These are phyloP conservation scores for Streptopelia turtur DNA, from an alignment of 2,797 vertebrate species.

Conservation along the genomic window DNA sequence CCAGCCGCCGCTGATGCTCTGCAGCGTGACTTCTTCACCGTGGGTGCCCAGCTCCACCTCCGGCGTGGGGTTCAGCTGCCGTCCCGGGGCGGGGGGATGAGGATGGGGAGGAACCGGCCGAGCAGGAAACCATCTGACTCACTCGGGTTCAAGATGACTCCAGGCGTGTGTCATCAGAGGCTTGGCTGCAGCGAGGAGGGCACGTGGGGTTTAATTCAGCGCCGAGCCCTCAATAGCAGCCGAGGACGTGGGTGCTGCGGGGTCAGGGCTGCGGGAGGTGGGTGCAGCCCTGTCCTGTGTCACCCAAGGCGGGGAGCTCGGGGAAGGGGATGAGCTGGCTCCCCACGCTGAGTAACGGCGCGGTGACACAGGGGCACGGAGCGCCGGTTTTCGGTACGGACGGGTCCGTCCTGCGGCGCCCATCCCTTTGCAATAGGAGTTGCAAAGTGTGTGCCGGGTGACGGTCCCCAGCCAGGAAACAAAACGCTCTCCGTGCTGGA, in stretches of 20 bases:
- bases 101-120: conserved; percentile 63
- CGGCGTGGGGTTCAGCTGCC: neutral
- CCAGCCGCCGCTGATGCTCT: neutral
- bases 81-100: neutral
- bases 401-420: neutral
- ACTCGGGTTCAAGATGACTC: conserved; percentile 27
- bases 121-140: conserved; percentile 77
- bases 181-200: neutral
- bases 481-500: neutral
- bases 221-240: neutral
- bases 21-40: neutral
- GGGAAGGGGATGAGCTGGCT: neutral
- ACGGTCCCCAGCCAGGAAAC: neutral
- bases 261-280: conserved; percentile 9
- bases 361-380: neutral
- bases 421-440: fast-evolving
- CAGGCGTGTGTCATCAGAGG: conserved; percentile 48
- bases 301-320: neutral
- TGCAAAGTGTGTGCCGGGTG: neutral
- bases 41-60: neutral
- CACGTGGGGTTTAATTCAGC: neutral
- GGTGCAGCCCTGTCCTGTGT: neutral
- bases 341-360: neutral
- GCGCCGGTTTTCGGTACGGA: fast-evolving
- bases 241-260: neutral